Conservation (phyloP, 2,797 vertebrate genomes). For the Manis javanica region DNA sequence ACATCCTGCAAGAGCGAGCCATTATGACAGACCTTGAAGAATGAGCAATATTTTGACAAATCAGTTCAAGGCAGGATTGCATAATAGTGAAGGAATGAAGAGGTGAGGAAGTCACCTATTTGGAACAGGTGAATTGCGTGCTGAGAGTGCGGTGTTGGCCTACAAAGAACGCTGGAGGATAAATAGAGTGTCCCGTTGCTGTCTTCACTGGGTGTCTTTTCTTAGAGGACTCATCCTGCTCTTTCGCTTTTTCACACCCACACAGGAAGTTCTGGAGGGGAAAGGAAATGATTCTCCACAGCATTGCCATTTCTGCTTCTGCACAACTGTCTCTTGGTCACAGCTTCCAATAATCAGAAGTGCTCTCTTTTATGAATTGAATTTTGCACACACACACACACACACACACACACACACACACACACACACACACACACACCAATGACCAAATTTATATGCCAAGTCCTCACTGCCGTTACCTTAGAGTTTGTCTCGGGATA, state of each 20-base stretch:
- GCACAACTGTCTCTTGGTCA: neutral
- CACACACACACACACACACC: no score
- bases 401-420: no score
- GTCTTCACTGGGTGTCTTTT: no score
- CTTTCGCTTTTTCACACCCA: fast-evolving
- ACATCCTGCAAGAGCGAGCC: neutral
- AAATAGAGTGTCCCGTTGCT: fast-evolving
- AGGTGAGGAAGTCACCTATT: neutral
- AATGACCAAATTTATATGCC: neutral
- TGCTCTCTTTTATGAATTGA: neutral
- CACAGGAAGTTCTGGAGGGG: neutral
- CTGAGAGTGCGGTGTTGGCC: neutral
- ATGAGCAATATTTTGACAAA: neutral
- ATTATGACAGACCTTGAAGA: neutral
- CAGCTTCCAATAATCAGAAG: neutral
- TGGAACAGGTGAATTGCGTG: neutral
- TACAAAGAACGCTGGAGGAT: neutral
- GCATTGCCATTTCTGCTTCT: neutral
- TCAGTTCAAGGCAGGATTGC: neutral
- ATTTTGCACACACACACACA: neutral
- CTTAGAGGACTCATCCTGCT: fast-evolving
- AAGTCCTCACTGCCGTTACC: fast-evolving
- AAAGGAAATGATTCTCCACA: neutral
- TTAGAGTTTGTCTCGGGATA: neutral
- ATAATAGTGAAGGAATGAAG: neutral